phyloP scores from a whole-genome alignment of 2,113 vertebrate genomes.

The Boulengeromyrus knoepffleri region DNA sequence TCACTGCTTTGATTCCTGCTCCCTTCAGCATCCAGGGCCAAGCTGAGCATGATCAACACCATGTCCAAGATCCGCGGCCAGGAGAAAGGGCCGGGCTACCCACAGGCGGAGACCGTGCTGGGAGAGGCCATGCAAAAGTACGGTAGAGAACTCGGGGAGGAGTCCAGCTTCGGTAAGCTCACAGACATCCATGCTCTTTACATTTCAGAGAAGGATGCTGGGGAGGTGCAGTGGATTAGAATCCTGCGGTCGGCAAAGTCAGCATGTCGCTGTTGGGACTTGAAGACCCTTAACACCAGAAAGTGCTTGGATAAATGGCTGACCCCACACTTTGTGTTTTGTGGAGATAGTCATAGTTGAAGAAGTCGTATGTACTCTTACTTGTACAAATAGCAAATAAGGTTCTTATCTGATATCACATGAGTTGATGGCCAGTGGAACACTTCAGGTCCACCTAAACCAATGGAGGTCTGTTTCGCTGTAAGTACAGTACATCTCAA shows the following conservation, averaged over 20 bases:
- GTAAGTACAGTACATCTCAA: neutral
- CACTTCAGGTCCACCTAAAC: neutral
- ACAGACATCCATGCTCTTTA: neutral
- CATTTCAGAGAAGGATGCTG: neutral
- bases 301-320: neutral
- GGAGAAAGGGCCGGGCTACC: conserved; percentile 89
- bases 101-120: conserved; percentile 82
- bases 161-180: conserved; percentile 83
- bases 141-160: conserved; percentile 85
- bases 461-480: neutral
- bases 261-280: neutral
- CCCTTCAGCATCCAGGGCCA: conserved; percentile 83
- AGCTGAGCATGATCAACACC: conserved; percentile 94
- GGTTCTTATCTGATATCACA: neutral
- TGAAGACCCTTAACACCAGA: neutral
- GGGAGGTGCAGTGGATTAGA: neutral
- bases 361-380: neutral
- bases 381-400: neutral
- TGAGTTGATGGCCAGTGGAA: neutral
- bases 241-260: neutral
- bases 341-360: neutral
- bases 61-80: conserved; percentile 97
- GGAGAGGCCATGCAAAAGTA: conserved; percentile 89
- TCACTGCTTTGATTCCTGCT: neutral
- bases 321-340: neutral